Conservation (phyloP, 2,113 vertebrate species). For the Xenotilapia leptura region DNA sequence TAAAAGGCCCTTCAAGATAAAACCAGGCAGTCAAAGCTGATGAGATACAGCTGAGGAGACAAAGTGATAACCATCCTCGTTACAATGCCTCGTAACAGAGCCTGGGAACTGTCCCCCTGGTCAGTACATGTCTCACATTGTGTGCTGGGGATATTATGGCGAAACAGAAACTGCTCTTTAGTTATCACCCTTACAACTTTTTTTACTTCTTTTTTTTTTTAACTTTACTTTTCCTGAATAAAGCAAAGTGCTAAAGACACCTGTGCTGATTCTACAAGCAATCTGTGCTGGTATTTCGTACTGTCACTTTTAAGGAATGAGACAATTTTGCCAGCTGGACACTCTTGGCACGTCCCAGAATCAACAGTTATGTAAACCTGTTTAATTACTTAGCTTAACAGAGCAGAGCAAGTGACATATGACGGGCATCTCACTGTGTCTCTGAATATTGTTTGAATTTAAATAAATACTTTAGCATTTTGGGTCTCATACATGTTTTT, state of each 20-base stretch:
- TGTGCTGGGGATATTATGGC: background rate
- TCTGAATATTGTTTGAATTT: background rate
- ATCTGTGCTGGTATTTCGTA: background rate
- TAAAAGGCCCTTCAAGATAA: slow-evolving; percentile 26
- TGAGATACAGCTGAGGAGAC: slow-evolving; percentile 38
- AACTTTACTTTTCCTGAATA: background rate
- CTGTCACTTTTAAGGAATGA: background rate
- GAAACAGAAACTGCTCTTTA: background rate
- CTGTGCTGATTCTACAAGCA: background rate
- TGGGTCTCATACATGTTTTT: background rate
- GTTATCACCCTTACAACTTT: background rate
- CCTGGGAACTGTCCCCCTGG: background rate
- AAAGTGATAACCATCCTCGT: slow-evolving; percentile 32
- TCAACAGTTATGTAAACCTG: background rate
- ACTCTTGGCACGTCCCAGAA: background rate
- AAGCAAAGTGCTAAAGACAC: background rate
- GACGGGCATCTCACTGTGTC: background rate
- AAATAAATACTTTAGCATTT: background rate
- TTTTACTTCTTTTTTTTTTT: background rate
- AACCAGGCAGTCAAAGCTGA: slow-evolving; percentile 48
- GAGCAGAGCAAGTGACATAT: background rate
- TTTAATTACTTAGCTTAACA: background rate
- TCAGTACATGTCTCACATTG: background rate
- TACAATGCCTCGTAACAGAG: slow-evolving; percentile 5
- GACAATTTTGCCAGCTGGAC: background rate